These are phyloP conservation scores for Amphiprion ocellaris DNA, from an alignment of 2,113 vertebrate genomes.

Conservation along the genomic window DNA sequence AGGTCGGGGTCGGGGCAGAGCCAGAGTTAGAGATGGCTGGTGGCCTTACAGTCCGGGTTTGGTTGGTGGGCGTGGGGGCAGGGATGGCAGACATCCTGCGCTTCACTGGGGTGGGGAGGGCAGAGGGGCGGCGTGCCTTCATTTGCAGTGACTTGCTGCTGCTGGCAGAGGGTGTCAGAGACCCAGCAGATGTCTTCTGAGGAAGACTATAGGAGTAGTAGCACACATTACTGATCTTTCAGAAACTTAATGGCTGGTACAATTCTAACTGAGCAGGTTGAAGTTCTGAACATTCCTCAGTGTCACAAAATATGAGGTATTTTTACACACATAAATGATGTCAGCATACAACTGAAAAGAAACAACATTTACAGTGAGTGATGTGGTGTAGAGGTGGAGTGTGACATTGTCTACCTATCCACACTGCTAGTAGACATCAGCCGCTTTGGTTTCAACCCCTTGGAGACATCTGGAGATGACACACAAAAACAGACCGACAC, in stretches of 20 bases:
- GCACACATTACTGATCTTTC: not conserved
- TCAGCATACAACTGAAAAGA: too few species aligned
- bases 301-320: not conserved
- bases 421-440: conserved; percentile 69
- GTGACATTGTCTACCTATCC: conserved; percentile 84
- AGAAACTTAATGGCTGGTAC: not conserved
- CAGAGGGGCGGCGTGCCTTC: conserved; percentile 76
- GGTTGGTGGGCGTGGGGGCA: conserved; percentile 73
- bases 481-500: conserved; percentile 48
- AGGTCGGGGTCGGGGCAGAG: conserved; percentile 15
- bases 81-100: conserved; percentile 80
- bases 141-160: conserved; percentile 64
- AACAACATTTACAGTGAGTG: not conserved
- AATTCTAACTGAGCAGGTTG: not conserved
- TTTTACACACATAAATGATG: not conserved
- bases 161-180: conserved; percentile 65
- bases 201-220: conserved; percentile 38
- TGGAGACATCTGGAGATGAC: conserved; percentile 67
- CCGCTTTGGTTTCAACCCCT: conserved; percentile 73
- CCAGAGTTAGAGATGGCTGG: not conserved
- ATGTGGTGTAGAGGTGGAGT: not conserved
- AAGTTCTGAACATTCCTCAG: not conserved
- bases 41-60: conserved; percentile 37
- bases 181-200: conserved; percentile 63
- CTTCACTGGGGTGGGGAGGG: conserved; percentile 86